Percentiles rank a stretch among this genome's conserved stretches.
Evolutionary conservation across 2,113 vertebrate species (phyloP).

Genomic region (Pteronura brasiliensis): DNA sequence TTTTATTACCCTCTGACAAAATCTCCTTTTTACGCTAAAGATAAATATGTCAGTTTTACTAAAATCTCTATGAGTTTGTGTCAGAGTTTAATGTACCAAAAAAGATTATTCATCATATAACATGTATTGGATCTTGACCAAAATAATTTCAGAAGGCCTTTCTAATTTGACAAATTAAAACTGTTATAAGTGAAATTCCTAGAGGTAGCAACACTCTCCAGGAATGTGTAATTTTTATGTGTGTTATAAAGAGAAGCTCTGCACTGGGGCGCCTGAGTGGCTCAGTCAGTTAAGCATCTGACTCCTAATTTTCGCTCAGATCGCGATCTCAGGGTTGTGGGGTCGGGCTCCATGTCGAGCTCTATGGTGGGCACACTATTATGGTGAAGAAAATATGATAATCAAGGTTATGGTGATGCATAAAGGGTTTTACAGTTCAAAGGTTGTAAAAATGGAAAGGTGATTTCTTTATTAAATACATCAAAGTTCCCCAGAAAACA

Average conservation of each 20-base stretch:
- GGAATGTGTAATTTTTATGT: neutral
- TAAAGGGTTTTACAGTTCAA: neutral
- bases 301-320: neutral
- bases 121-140: neutral
- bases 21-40: neutral
- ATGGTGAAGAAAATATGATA: neutral
- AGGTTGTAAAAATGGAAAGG: neutral
- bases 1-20: neutral
- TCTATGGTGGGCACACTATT: neutral
- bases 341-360: neutral
- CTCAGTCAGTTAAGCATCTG: neutral
- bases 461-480: slow-evolving; percentile 3
- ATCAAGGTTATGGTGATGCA: neutral
- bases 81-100: neutral
- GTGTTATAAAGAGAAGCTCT: neutral
- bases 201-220: neutral
- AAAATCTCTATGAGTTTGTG: neutral
- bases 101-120: neutral
- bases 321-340: neutral
- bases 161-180: neutral
- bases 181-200: neutral
- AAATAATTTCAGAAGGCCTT: neutral
- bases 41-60: neutral
- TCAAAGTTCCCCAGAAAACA: neutral
- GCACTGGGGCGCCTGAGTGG: neutral